A percentile compares a stretch with the other conserved stretches of the same genome.
These are phyloP conservation scores for Vanessa atalanta DNA, from an alignment of 1,140 invertebrate species.

Conservation along the genomic window DNA sequence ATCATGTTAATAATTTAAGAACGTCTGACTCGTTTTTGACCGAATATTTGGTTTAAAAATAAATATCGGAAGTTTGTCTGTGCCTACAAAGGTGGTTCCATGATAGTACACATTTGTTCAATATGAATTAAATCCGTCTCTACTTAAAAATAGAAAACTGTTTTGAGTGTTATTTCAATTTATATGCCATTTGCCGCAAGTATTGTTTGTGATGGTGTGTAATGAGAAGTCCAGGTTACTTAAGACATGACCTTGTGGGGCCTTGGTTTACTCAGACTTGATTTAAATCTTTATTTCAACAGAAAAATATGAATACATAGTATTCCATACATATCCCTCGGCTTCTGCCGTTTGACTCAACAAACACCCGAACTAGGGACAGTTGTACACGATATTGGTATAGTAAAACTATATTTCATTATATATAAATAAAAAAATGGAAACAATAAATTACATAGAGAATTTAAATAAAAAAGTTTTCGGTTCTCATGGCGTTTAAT, in stretches of 20 bases:
- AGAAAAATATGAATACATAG: slow-evolving; percentile 69
- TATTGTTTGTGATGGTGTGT: slow-evolving; percentile 40
- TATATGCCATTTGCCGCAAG: neutral
- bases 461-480: slow-evolving; percentile 66
- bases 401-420: slow-evolving; percentile 80
- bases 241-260: slow-evolving; percentile 46
- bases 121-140: neutral
- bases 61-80: no score
- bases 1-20: no score
- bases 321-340: slow-evolving; percentile 57
- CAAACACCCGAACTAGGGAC: slow-evolving; percentile 49
- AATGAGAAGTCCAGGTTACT: slow-evolving; percentile 57
- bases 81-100: no score
- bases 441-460: slow-evolving; percentile 80
- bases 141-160: neutral
- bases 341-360: slow-evolving; percentile 36
- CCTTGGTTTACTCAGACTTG: slow-evolving; percentile 70
- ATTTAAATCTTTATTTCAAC: slow-evolving; percentile 67
- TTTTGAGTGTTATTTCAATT: neutral
- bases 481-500: slow-evolving; percentile 68
- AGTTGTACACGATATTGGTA: slow-evolving; percentile 68
- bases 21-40: no score
- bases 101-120: no score
- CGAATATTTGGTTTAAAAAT: no score
- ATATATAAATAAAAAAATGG: slow-evolving; percentile 80